Evolutionary conservation across 1,140 invertebrate species (phyloP).

Genomic region (Hylaeus anthracinus): DNA sequence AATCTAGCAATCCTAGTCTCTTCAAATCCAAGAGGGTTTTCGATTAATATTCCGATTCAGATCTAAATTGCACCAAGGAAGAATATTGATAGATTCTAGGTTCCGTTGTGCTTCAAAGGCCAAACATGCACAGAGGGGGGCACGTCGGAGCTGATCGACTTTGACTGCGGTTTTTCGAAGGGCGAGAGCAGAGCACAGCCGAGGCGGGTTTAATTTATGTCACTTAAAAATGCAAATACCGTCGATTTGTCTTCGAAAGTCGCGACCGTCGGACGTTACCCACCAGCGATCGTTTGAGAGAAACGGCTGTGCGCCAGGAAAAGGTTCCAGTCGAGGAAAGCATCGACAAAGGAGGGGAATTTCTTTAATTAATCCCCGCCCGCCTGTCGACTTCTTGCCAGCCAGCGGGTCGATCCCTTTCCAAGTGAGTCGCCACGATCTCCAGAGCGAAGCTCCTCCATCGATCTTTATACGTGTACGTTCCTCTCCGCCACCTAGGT

Average conservation of each 20-base stretch:
- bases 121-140: too few species aligned
- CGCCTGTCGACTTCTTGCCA: constrained; percentile 65
- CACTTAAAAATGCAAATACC: constrained; percentile 66
- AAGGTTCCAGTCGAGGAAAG: constrained; percentile 23
- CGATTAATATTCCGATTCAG: too few species aligned
- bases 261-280: background rate
- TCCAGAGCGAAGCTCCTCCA: background rate
- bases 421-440: constrained; percentile 44
- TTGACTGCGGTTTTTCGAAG: constrained; percentile 32
- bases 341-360: constrained; percentile 49
- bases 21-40: too few species aligned
- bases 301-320: constrained; percentile 10
- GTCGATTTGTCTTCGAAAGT: constrained; percentile 60
- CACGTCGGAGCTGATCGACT: constrained; percentile 39
- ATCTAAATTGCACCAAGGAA: too few species aligned
- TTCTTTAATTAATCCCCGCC: constrained; percentile 67
- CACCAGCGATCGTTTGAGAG: background rate
- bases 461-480: background rate
- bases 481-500: constrained; percentile 64
- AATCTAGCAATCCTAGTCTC: too few species aligned
- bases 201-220: constrained; percentile 62
- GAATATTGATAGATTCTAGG: too few species aligned
- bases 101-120: too few species aligned
- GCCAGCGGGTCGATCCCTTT: constrained; percentile 38
- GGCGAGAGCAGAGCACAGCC: background rate